Evolutionary conservation across 2,888 invertebrate genomes (phyloP), one percentile per base, ranked within the genome.

Genomic region (Onchidella celtica): DNA sequence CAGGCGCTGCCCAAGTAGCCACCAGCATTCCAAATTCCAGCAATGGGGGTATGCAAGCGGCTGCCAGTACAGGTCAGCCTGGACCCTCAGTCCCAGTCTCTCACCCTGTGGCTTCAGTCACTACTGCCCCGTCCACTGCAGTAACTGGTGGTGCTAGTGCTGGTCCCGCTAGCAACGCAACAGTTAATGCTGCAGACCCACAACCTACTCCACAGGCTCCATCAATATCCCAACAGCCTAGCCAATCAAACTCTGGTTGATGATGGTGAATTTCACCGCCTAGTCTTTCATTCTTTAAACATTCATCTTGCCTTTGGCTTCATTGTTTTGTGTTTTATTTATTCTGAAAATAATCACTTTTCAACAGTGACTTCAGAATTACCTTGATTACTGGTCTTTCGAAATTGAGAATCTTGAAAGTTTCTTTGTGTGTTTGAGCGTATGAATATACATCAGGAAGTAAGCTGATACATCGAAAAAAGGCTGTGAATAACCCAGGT

Each of bases 291-390:
- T 81, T 70, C 61, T 72, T 27, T 65, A 40, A 65, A 73, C 69
- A 76, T 81, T 81, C 81, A 70, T 81, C 76, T 70, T 81, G 76
- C 76, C 81, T 81, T 81, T 70, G 70, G 74, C 76, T 81, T 70
- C 55, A 63, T 34, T 73, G 36, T 34, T 72, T 76, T 34, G 40
- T 73, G 63, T 75, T 75, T n/a, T 77, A 77, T 77, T 77, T 77
- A 77, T 77, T 77, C 36, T 68, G 24, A 76, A n/a, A 55, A 27
- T 65, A 29, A 61, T 24, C n/a, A 36, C 27, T 75, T 65, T 38
- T 65, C n/a, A 27, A 9, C n/a, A 14, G 17, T 72, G 36, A 72
- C 11, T 61, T 73, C 21, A 70, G 29, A 24, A 55, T 70, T 11
- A 24, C 24, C 55, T 40, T 75, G 24, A 40, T 75, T 32, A 32